Evolutionary conservation across 2,888 invertebrate genomes (phyloP).

Genomic region (Oxyscelio sp.): DNA sequence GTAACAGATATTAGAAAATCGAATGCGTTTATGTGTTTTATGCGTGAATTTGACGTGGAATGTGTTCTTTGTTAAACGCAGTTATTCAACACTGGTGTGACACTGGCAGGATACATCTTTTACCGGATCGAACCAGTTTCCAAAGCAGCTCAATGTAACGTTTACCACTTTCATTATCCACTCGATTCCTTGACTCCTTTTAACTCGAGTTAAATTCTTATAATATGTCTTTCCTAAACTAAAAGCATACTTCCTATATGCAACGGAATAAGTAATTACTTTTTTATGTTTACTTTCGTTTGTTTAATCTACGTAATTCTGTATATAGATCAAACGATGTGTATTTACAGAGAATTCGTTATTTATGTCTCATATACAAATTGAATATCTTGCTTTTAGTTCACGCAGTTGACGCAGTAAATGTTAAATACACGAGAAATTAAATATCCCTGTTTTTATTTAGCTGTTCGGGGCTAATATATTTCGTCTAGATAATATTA

Average conservation of each 20-base stretch:
- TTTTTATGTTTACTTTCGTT: neutral
- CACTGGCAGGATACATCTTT: constrained; percentile 6
- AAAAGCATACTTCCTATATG: neutral
- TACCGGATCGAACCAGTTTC: constrained; percentile 45
- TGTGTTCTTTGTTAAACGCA: too few relatives aligned
- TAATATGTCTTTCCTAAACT: neutral
- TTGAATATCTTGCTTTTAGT: constrained; percentile 1
- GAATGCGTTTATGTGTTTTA: too few relatives aligned
- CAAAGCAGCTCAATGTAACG: constrained; percentile 28
- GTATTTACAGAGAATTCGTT: constrained; percentile 19
- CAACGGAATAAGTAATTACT: too few relatives aligned
- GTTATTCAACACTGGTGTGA: too few relatives aligned
- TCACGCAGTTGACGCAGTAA: neutral
- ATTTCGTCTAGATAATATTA: neutral
- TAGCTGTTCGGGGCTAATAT: too few relatives aligned
- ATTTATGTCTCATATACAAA: constrained; percentile 21
- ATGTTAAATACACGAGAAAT: neutral
- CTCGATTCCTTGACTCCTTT: neutral
- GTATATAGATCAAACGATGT: constrained; percentile 15
- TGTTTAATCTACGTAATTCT: neutral
- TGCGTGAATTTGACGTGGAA: too few relatives aligned
- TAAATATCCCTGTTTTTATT: too few relatives aligned
- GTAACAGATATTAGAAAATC: too few relatives aligned
- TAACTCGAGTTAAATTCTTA: neutral
- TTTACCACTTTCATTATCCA: constrained; percentile 11